Evolutionary conservation across 2,888 invertebrate species (phyloP).

Genomic region (Agelastica alni): DNA sequence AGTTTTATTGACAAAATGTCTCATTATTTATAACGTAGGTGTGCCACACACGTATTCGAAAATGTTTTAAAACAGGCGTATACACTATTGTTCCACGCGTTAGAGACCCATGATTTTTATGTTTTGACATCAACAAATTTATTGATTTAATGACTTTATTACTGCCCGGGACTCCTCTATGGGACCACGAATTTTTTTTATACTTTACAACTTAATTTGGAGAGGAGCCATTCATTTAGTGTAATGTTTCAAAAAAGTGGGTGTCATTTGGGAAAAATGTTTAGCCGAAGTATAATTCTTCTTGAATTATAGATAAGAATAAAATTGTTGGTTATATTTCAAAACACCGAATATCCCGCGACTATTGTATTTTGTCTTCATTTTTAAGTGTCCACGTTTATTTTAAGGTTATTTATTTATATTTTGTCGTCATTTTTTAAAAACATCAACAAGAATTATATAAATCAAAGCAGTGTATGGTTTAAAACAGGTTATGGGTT

Average conservation of each 20-base stretch:
- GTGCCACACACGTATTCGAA: slow-evolving; percentile 18
- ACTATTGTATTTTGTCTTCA: background rate
- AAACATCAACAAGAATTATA: too few relatives aligned
- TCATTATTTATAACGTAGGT: slow-evolving; percentile 24
- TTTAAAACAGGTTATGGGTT: too few relatives aligned
- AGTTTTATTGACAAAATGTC: slow-evolving; percentile 23
- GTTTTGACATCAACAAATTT: slow-evolving; percentile 16
- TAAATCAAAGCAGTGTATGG: too few relatives aligned
- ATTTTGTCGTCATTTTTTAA: too few relatives aligned
- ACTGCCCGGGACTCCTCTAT: slow-evolving; percentile 1
- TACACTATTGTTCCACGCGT: slow-evolving; percentile 19
- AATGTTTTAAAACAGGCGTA: slow-evolving; percentile 12
- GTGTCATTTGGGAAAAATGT: slow-evolving; percentile 13
- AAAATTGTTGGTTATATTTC: background rate
- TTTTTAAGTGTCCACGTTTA: background rate
- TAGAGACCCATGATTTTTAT: slow-evolving; percentile 19
- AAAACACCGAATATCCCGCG: background rate
- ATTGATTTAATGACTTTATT: slow-evolving; percentile 22
- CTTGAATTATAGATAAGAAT: background rate
- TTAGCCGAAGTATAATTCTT: background rate
- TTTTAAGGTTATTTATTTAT: too few relatives aligned
- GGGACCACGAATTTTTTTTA: slow-evolving; percentile 6
- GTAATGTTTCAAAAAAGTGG: slow-evolving; percentile 12
- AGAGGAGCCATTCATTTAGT: slow-evolving; percentile 13
- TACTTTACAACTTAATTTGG: slow-evolving; percentile 20